These are phyloP conservation scores for Pyrgus malvae DNA, from an alignment of 2,888 invertebrate species.

Conservation along the genomic window DNA sequence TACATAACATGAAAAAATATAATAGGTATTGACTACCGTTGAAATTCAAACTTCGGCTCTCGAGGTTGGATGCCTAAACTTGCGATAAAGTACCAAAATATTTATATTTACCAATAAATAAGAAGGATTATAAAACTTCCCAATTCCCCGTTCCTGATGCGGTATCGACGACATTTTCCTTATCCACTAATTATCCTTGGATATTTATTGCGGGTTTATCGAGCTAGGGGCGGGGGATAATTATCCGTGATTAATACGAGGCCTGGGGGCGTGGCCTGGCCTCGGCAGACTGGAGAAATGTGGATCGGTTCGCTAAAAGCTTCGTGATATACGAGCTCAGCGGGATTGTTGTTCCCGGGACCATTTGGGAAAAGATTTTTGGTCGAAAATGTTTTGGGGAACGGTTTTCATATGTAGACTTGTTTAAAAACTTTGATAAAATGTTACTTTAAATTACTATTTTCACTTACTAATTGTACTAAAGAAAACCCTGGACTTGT, in stretches of 20 bases:
- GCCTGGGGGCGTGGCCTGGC: conserved; percentile 18
- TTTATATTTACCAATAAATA: too few relatives aligned
- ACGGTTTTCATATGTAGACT: too few relatives aligned
- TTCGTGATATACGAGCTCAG: conserved; percentile 11
- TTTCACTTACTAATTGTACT: too few relatives aligned
- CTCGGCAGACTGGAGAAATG: conserved; percentile 15
- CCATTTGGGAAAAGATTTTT: not conserved
- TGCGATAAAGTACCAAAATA: too few relatives aligned
- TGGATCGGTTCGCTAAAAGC: conserved; percentile 17
- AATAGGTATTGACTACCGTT: too few relatives aligned
- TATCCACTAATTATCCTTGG: conserved; percentile 29
- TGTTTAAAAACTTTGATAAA: too few relatives aligned
- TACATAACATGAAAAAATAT: too few relatives aligned
- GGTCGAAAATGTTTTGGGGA: too few relatives aligned
- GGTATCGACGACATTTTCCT: conserved; percentile 19
- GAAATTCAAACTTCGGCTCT: too few relatives aligned
- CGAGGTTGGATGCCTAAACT: too few relatives aligned
- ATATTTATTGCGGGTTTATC: conserved; percentile 29
- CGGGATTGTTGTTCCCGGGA: not conserved
- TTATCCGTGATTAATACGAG: conserved; percentile 21
- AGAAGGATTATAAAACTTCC: conserved; percentile 7
- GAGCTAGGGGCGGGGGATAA: conserved; percentile 16
- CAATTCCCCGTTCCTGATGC: not conserved
- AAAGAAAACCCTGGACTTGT: too few relatives aligned
- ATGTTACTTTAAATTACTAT: too few relatives aligned